Conservation (phyloP, 2,888 invertebrate species). For the Volucella inanis region DNA sequence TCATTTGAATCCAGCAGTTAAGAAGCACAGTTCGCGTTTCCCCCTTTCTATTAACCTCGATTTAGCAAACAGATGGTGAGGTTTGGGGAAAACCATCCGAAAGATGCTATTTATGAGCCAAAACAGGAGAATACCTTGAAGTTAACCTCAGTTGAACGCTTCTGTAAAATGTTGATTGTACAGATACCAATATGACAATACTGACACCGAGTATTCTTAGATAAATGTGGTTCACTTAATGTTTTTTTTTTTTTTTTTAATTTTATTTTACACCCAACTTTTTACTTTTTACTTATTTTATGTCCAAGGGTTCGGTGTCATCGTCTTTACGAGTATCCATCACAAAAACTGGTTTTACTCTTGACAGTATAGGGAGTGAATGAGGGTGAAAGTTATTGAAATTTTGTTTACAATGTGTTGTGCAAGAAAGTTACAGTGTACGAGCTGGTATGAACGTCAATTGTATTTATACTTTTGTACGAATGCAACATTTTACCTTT, state of each 20-base stretch:
- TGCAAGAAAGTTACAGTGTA: too few species aligned
- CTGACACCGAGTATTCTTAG: conserved; percentile 28
- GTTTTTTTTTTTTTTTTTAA: conserved; percentile 6
- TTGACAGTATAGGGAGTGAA: background rate
- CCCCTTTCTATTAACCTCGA: conserved; percentile 16
- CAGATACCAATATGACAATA: background rate
- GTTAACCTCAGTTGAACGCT: background rate
- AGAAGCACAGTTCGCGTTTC: background rate
- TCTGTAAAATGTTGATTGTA: background rate
- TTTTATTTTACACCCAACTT: background rate
- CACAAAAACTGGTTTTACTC: conserved; percentile 14
- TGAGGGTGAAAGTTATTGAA: conserved; percentile 2
- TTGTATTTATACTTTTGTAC: too few species aligned
- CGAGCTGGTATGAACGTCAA: too few species aligned
- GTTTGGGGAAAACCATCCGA: conserved; percentile 15
- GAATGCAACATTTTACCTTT: too few species aligned
- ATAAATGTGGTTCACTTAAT: conserved; percentile 39
- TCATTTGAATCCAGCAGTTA: background rate
- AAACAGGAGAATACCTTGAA: conserved; percentile 19
- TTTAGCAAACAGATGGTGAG: conserved; percentile 3
- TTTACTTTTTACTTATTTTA: conserved; percentile 22
- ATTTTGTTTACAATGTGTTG: too few species aligned
- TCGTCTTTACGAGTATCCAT: conserved; percentile 7
- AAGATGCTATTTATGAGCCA: conserved; percentile 28
- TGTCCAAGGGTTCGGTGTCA: conserved; percentile 48